Evolutionary conservation across 2,113 vertebrate species (phyloP).

Genomic region (Seriola aureovittata): DNA sequence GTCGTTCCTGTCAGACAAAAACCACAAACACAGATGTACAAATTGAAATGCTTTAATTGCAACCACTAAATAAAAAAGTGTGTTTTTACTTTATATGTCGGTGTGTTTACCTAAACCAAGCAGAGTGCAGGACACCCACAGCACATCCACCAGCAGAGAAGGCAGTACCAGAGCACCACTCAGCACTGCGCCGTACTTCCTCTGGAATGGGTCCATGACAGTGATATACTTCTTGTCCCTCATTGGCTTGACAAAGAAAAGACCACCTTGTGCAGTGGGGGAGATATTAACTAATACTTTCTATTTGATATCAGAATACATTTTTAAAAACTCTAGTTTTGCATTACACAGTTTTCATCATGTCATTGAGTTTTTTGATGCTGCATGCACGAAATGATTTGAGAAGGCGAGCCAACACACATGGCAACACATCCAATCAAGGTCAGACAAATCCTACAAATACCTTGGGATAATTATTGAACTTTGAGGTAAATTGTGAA

Average conservation of each 20-base stretch:
- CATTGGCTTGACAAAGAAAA: constrained; percentile 87
- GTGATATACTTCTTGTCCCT: constrained; percentile 84
- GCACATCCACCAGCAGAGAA: constrained; percentile 81
- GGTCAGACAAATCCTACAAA: too few relatives aligned
- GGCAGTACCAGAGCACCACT: constrained; percentile 83
- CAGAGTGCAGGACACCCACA: constrained; percentile 87
- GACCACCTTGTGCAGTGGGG: constrained; percentile 71
- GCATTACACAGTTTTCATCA: neutral
- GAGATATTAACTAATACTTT: neutral
- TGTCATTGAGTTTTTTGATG: neutral
- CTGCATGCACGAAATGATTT: too few relatives aligned
- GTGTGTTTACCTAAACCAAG: constrained; percentile 81
- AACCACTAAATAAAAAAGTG: neutral
- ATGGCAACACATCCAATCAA: too few relatives aligned
- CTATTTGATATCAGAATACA: neutral
- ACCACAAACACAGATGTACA: neutral
- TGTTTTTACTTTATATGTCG: neutral
- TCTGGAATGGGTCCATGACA: constrained; percentile 87
- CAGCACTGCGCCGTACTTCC: constrained; percentile 81
- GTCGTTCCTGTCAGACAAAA: constrained; percentile 66
- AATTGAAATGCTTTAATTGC: neutral
- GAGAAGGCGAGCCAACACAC: too few relatives aligned
- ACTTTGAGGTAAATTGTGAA: too few relatives aligned
- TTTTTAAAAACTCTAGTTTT: neutral
- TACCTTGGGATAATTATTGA: too few relatives aligned